Conservation (phyloP, 2,797 vertebrate genomes). For the Cirrhinus mrigala region DNA sequence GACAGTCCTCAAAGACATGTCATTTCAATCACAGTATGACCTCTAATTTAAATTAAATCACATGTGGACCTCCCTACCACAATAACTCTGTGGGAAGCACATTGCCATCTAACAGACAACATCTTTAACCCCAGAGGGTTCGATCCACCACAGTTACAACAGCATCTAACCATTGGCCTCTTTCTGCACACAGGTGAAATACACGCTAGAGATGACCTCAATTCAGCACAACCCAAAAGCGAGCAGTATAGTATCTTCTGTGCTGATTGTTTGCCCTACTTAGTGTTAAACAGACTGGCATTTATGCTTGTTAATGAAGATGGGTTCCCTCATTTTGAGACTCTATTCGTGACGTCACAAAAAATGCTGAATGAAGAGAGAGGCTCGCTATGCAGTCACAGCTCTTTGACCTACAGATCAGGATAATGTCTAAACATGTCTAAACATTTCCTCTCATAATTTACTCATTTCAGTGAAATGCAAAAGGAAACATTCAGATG, state of each 20-base stretch:
- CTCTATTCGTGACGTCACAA: neutral
- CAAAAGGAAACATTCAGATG: neutral
- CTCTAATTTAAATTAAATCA: neutral
- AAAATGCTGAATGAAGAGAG: neutral
- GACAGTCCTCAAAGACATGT: neutral
- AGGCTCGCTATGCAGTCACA: neutral
- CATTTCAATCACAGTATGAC: neutral
- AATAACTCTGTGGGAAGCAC: conserved; percentile 8
- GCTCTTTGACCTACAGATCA: neutral
- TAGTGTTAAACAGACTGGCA: conserved; percentile 8
- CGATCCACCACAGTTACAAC: conserved; percentile 13
- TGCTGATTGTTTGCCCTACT: neutral
- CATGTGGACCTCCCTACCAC: neutral
- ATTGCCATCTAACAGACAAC: neutral
- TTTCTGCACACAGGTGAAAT: conserved; percentile 7
- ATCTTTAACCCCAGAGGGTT: neutral
- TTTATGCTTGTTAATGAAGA: neutral
- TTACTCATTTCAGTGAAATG: neutral
- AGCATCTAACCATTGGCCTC: neutral
- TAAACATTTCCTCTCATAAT: neutral
- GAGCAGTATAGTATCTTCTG: neutral
- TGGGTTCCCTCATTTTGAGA: neutral
- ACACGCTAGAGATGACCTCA: neutral
- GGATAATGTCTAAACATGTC: neutral
- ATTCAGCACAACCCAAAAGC: neutral